A percentile compares a stretch with the other conserved stretches of the same genome.
Evolutionary conservation across 37 sponge, comb jelly and placozoan genomes (phyloP).

Genomic region (Aphrocallistes beatrix): DNA sequence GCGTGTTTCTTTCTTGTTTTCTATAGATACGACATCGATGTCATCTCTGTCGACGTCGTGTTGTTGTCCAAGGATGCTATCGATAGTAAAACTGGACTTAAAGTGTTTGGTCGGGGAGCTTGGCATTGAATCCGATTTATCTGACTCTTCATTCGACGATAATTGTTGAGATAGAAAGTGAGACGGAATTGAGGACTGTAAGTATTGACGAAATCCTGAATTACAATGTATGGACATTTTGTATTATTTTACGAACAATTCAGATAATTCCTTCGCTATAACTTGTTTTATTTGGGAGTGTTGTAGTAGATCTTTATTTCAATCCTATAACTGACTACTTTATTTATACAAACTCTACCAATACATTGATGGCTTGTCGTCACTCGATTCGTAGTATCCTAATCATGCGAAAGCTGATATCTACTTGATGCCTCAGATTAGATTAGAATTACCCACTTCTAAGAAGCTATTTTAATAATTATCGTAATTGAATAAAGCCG

Average conservation of each 20-base stretch:
- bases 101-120: background rate
- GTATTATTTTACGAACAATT: background rate
- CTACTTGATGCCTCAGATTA: slow-evolving; percentile 6
- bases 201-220: background rate
- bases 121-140: background rate
- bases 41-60: background rate
- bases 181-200: background rate
- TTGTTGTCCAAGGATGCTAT: background rate
- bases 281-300: slow-evolving; percentile 20
- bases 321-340: background rate
- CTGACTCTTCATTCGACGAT: background rate
- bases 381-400: slow-evolving; percentile 5
- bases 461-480: slow-evolving; percentile 6
- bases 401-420: slow-evolving; percentile 12
- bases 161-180: background rate
- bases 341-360: background rate
- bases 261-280: background rate
- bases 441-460: background rate
- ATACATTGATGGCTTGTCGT: slow-evolving; percentile 12
- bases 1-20: background rate
- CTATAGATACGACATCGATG: background rate
- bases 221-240: background rate
- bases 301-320: background rate
- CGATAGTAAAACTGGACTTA: slow-evolving; percentile 1
- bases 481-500: background rate